phyloP scores from a whole-genome alignment of 2,797 vertebrate species.

The Taenioides sp. region DNA sequence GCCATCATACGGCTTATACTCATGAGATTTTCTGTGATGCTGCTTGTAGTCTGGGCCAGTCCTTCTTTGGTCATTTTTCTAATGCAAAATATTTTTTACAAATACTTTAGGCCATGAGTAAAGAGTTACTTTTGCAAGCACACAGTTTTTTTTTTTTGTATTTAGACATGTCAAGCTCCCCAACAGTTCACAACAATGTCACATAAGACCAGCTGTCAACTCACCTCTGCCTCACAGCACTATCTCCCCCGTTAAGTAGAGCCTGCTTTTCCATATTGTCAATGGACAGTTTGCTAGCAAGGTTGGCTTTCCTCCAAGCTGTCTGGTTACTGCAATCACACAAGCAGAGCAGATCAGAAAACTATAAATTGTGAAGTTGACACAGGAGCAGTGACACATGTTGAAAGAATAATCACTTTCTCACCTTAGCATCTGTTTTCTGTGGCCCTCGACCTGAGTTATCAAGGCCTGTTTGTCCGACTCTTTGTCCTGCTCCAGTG shows the following conservation, averaged over 20 bases:
- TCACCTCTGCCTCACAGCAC: slow-evolving; percentile 85
- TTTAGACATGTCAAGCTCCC: not conserved
- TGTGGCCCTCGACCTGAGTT: slow-evolving; percentile 87
- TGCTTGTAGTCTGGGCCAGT: slow-evolving; percentile 86
- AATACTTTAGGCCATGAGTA: not conserved
- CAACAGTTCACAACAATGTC: not conserved
- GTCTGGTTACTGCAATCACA: slow-evolving; percentile 87
- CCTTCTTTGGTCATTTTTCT: slow-evolving; percentile 91
- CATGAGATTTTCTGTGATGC: slow-evolving; percentile 94
- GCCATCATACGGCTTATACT: slow-evolving; percentile 97
- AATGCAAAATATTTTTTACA: slow-evolving; percentile 11
- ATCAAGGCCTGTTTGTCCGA: slow-evolving; percentile 87
- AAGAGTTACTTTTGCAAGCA: not conserved
- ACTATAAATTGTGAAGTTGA: slow-evolving; percentile 5
- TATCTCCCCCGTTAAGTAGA: slow-evolving; percentile 82
- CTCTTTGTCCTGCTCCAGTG: slow-evolving; percentile 93
- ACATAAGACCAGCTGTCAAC: not conserved
- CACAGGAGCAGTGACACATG: not conserved
- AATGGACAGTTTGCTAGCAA: slow-evolving; percentile 91
- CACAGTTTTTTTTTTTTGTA: not conserved
- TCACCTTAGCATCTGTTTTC: slow-evolving; percentile 95
- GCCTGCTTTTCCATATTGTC: slow-evolving; percentile 93
- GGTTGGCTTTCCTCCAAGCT: slow-evolving; percentile 94
- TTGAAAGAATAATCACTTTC: not conserved
- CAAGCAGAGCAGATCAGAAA: not conserved